These are phyloP conservation scores for Platanista minor DNA, from an alignment of 2,113 vertebrate species.

Conservation along the genomic window DNA sequence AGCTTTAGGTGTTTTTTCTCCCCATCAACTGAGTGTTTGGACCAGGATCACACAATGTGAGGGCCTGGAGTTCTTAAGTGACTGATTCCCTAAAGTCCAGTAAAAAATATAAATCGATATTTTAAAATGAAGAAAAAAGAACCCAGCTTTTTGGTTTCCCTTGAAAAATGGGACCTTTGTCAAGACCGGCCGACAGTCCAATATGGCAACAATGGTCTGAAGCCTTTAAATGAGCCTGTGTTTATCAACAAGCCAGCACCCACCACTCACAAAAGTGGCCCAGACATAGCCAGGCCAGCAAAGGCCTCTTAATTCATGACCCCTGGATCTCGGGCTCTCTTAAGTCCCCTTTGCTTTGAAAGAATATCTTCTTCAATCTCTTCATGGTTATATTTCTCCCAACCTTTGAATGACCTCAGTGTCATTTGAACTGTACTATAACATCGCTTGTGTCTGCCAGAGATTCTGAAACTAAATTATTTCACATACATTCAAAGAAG, in stretches of 20 bases:
- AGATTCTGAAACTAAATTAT: conserved; percentile 18
- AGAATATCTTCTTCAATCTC: neutral
- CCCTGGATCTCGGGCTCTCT: neutral
- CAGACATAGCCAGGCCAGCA: neutral
- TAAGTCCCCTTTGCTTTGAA: neutral
- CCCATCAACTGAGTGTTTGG: neutral
- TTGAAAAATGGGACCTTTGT: neutral
- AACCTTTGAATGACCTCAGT: neutral
- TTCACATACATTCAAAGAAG: neutral
- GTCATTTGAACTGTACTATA: neutral
- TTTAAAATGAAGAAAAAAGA: neutral
- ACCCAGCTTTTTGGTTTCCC: neutral
- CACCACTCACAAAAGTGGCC: neutral
- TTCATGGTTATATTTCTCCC: neutral
- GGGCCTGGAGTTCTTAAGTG: neutral
- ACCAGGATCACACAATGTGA: neutral
- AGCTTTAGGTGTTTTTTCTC: neutral
- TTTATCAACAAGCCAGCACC: neutral
- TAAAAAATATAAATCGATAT: neutral
- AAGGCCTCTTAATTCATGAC: neutral
- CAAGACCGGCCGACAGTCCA: neutral
- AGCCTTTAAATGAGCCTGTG: neutral
- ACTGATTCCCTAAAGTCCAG: neutral
- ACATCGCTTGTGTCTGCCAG: neutral
- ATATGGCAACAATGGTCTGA: neutral